phyloP scores from a whole-genome alignment of 2,888 invertebrate species.

The Plagiodera versicolora region DNA sequence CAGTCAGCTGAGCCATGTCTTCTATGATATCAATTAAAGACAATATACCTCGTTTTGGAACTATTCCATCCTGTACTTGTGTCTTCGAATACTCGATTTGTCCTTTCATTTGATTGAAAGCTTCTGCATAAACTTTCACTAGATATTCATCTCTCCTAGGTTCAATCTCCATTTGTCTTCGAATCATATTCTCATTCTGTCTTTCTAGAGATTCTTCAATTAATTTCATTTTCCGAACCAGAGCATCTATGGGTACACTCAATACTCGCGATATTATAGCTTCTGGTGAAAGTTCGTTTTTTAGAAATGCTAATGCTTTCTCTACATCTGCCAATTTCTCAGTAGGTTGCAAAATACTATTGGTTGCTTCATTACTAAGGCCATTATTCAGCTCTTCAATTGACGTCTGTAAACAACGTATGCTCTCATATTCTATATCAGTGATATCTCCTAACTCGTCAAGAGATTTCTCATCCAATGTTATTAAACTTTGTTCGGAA shows the following conservation, averaged over 20 bases:
- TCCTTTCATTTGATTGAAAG: conserved; percentile 16
- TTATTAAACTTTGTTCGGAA: conserved; percentile 4
- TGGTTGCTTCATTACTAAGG: not conserved
- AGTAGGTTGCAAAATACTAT: not conserved
- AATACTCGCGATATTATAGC: conserved; percentile 12
- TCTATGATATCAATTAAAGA: conserved; percentile 25
- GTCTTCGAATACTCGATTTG: conserved; percentile 24
- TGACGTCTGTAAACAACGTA: conserved; percentile 16
- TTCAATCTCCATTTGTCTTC: not conserved
- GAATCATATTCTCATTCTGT: conserved; percentile 4
- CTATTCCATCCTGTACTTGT: conserved; percentile 19
- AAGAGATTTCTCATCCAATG: not conserved
- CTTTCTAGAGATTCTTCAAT: no score
- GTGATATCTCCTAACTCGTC: not conserved
- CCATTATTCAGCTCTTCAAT: not conserved
- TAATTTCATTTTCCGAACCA: conserved; percentile 14
- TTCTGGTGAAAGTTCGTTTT: not conserved
- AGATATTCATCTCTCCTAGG: conserved; percentile 19
- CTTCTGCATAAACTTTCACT: conserved; percentile 11
- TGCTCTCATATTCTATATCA: conserved; percentile 21
- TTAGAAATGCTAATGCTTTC: not conserved
- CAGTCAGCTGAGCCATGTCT: conserved; percentile 5
- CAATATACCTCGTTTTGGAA: conserved; percentile 26
- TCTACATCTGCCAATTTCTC: not conserved
- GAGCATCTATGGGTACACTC: conserved; percentile 19